A percentile compares a stretch with the other conserved stretches of the same genome.
Evolutionary conservation across 2,113 vertebrate genomes (phyloP).

Genomic region (Albula goreensis): DNA sequence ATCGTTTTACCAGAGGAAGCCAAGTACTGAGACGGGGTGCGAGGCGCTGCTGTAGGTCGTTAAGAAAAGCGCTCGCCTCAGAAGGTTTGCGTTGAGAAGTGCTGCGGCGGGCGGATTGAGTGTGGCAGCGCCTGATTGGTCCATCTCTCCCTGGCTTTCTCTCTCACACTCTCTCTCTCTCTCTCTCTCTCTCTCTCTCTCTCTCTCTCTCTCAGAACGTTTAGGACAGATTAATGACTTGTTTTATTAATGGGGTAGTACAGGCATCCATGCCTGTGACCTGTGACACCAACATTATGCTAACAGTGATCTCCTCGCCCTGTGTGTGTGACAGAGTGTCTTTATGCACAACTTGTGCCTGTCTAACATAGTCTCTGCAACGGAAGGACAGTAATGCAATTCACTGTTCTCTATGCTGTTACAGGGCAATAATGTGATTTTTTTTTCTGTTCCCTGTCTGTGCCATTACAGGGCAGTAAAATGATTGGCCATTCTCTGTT

Average conservation of each 20-base stretch:
- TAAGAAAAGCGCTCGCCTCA: not conserved
- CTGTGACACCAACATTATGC: not conserved
- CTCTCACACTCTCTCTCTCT: too few species aligned
- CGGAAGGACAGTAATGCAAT: too few species aligned
- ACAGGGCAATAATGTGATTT: too few species aligned
- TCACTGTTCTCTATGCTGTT: too few species aligned
- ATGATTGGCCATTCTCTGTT: too few species aligned
- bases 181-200: too few species aligned
- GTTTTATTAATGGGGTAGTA: not conserved
- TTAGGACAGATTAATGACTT: conserved; percentile 43
- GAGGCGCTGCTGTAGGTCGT: not conserved
- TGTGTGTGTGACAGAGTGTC: not conserved
- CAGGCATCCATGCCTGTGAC: not conserved
- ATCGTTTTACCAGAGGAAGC: conserved; percentile 31
- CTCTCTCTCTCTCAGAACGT: not conserved
- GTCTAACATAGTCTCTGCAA: too few species aligned
- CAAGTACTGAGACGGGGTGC: not conserved
- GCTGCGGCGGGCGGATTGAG: conserved; percentile 3
- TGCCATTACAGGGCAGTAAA: too few species aligned
- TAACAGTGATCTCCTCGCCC: not conserved
- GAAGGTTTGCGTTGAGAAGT: not conserved
- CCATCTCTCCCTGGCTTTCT: conserved; percentile 35
- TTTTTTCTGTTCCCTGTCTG: too few species aligned
- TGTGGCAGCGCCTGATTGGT: conserved; percentile 31
- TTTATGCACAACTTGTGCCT: not conserved